Percentiles rank a stretch among this genome's conserved stretches.
Conservation (phyloP, 2,888 invertebrate species). For the Lochmaea crataegi region DNA sequence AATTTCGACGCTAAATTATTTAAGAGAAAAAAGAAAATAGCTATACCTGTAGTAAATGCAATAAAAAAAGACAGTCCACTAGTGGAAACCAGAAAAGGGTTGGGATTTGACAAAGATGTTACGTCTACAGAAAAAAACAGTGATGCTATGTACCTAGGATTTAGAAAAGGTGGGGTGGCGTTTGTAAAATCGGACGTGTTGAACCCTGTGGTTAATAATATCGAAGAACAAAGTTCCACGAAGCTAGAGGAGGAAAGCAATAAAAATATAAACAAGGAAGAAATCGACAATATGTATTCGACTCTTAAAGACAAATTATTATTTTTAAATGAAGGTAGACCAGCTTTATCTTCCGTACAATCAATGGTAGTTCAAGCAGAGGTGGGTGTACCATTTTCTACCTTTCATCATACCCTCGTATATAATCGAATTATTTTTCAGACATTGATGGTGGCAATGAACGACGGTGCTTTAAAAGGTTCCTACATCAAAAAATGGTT, state of each 20-base stretch:
- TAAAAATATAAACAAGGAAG: slow-evolving; percentile 36
- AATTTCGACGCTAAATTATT: slow-evolving; percentile 66
- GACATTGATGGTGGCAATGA: slow-evolving; percentile 75
- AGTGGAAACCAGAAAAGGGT: slow-evolving; percentile 50
- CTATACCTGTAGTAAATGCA: slow-evolving; percentile 65
- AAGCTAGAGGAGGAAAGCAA: slow-evolving; percentile 37
- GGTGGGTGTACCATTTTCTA: slow-evolving; percentile 63
- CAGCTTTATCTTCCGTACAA: slow-evolving; percentile 70
- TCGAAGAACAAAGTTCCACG: slow-evolving; percentile 31
- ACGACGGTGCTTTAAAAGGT: slow-evolving; percentile 69
- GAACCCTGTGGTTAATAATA: slow-evolving; percentile 41
- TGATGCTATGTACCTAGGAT: slow-evolving; percentile 52
- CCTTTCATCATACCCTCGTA: neutral
- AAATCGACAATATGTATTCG: slow-evolving; percentile 63
- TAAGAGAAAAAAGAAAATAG: slow-evolving; percentile 69
- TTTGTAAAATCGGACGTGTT: slow-evolving; percentile 57
- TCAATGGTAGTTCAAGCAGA: slow-evolving; percentile 72
- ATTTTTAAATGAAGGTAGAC: slow-evolving; percentile 70
- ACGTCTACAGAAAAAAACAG: slow-evolving; percentile 51
- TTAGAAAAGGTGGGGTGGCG: slow-evolving; percentile 61
- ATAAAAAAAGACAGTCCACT: slow-evolving; percentile 46
- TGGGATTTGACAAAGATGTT: slow-evolving; percentile 58
- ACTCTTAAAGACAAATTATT: slow-evolving; percentile 70
- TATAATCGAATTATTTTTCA: slow-evolving; percentile 52
- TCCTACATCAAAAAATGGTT: slow-evolving; percentile 73